Percentiles rank a stretch among this genome's conserved stretches.
Conservation (phyloP, 2,113 vertebrate species). For the Aegotheles bennettii region DNA sequence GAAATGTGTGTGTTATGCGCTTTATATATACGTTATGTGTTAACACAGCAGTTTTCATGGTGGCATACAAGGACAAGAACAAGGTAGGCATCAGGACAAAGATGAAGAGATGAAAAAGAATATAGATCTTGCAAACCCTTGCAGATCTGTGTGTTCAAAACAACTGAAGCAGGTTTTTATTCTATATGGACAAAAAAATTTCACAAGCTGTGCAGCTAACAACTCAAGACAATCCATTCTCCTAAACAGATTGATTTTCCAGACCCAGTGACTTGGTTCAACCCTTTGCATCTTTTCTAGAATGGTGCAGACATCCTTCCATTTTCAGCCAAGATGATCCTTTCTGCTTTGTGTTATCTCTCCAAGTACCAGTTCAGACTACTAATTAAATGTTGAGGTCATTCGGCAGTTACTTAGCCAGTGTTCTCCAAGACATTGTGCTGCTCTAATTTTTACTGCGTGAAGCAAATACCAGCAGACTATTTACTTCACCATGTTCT, state of each 20-base stretch:
- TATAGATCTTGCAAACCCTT: not conserved
- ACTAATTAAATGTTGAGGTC: not conserved
- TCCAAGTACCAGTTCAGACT: not conserved
- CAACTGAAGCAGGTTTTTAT: not conserved
- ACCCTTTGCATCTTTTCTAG: not conserved
- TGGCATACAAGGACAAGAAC: not conserved
- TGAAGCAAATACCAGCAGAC: not conserved
- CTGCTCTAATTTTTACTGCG: not conserved
- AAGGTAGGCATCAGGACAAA: not conserved
- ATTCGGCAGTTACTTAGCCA: not conserved
- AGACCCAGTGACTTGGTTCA: not conserved
- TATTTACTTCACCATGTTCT: not conserved
- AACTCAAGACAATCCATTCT: not conserved
- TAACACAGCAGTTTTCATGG: not conserved
- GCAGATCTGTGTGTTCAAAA: not conserved
- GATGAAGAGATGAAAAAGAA: not conserved
- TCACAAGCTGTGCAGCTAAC: accelerated
- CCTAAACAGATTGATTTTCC: not conserved
- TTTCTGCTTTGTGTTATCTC: not conserved
- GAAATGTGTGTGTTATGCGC: not conserved
- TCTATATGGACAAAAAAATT: accelerated
- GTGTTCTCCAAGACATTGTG: not conserved
- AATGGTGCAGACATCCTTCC: not conserved
- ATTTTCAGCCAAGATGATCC: not conserved
- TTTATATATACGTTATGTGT: not conserved